Evolutionary conservation across 2,888 invertebrate genomes (phyloP), one percentile per base, ranked within the genome.

Genomic region (Ditylenchus weischeri): DNA sequence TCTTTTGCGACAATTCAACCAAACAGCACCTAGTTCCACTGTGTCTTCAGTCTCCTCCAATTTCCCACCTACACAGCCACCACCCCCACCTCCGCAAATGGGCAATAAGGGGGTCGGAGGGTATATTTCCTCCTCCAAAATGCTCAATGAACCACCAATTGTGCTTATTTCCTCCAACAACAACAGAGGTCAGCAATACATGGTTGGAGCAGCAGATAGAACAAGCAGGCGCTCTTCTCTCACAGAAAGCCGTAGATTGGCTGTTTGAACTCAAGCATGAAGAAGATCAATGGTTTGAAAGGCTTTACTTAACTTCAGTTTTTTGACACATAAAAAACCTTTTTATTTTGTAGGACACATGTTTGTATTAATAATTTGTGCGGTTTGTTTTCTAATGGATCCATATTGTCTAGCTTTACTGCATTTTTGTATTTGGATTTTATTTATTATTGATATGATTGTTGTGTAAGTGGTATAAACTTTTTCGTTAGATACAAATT

Each of bases 111-210:
- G 29, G 29, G 29, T 29, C 29, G 29, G 54, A 11, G 54, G 54
- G 13, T 43, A 43, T 15, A 43, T 43, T 29, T 29, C 29, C 43
- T 43, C 43, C 8, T 43, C 57, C 23, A 54, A 54, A 59, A 43
- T 47, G 23, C 47, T 62, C 13, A 62, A 62, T 13, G 47, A 62
- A 48, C 62, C 62, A n/a, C 62, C 62, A 1, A 62, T 62, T 23
- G 23, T 59, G 19, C 36, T 36, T 8, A 19, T 59, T 13, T 36
- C 59, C 36, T 29, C 36, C 18, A 21, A 21, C 54, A 54, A 54
- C 54, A 21, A 21, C 54, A 23, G 29, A n/a, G 23, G 15, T 7
- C 54, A 54, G 11, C 54, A 21, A 54, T 54, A 21, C 29, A 23
- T n/a, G 54, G 54, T 7, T 38, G 59, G 59, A 13, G 38, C 19